Base-by-base conservation (phyloP, 2,888 invertebrate species). In the Andrena haemorrhoa region DNA sequence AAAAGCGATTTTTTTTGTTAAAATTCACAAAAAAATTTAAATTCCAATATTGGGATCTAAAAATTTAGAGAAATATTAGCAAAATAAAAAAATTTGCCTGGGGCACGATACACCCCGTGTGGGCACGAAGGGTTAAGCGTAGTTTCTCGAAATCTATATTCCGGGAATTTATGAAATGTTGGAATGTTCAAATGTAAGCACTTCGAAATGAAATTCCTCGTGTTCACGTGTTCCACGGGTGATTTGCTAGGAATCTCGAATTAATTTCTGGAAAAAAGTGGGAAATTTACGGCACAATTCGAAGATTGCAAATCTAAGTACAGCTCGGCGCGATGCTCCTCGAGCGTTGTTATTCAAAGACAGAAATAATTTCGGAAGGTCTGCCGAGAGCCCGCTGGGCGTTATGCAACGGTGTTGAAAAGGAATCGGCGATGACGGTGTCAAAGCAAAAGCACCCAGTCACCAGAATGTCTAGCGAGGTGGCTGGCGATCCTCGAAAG, bases 391-490 rank as follows among this genome's bases (percentile, higher is more conserved):
- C 20, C 23, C 53, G 53, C 29, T 6, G 29, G 10, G 33, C 0
- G 29, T 77, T 74, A 47, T 60, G 74, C 60, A 74, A 76, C 31
- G 49, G 16, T 3, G 2, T 56, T 51, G 5, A 16, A 10, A 31
- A 26, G 8, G 31, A 66, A 20, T 47, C 12, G 20, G 20, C 31
- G 56, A 68, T 53, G 49, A 2, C n/a, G 61, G 61, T 53, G 61
- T 63, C 29, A 41, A 56, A 63, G 33, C 20, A 51, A 64, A 56
- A 65, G 10, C 20, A 64, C 23, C 77, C 49, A 56, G 51, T 70
- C 70, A 53, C 60, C 77, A 26, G 41, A 71, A 31, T 56, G 69
- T 64, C 56, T 79, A 23, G 58, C 33, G n/a, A n/a, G 33, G 2
- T 2, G 20, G 26, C 12, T 23, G 26, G 53, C 53, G 53, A 53